Percentiles rank a stretch among this genome's conserved stretches.
Evolutionary conservation across 2,888 invertebrate genomes (phyloP).

Genomic region (Acleris emargana): DNA sequence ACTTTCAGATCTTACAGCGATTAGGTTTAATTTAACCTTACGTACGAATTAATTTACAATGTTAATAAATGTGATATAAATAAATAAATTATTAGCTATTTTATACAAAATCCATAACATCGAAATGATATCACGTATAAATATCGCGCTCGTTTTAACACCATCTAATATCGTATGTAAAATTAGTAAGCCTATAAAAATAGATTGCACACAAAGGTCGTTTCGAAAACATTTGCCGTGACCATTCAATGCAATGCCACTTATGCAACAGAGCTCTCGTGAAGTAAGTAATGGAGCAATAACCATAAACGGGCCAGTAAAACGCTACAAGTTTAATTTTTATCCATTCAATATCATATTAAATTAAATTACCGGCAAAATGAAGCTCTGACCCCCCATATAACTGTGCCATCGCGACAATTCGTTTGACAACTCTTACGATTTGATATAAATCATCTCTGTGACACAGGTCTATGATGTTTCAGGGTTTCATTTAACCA

Average conservation of each 20-base stretch:
- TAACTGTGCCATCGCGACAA: too few relatives aligned
- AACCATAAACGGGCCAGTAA: too few relatives aligned
- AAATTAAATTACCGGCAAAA: too few relatives aligned
- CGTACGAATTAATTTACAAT: slow-evolving; percentile 70
- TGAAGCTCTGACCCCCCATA: too few relatives aligned
- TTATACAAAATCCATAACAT: slow-evolving; percentile 79
- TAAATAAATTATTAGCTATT: slow-evolving; percentile 74
- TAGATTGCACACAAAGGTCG: slow-evolving; percentile 76
- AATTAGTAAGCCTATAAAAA: slow-evolving; percentile 76
- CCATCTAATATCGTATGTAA: slow-evolving; percentile 55
- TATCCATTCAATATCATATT: too few relatives aligned
- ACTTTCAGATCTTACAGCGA: slow-evolving; percentile 66
- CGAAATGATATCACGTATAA: slow-evolving; percentile 71
- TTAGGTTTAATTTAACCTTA: slow-evolving; percentile 68
- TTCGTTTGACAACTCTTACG: too few relatives aligned
- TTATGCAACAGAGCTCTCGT: slow-evolving; percentile 4
- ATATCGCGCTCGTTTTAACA: slow-evolving; percentile 50
- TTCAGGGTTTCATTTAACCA: too few relatives aligned
- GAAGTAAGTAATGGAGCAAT: slow-evolving; percentile 26
- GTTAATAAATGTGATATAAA: slow-evolving; percentile 76
- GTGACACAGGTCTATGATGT: too few relatives aligned
- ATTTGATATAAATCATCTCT: too few relatives aligned
- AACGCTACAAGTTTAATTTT: too few relatives aligned
- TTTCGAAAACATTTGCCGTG: slow-evolving; percentile 70
- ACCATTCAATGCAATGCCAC: slow-evolving; percentile 46